Evolutionary conservation across 2,888 invertebrate genomes (phyloP), one percentile per base, ranked within the genome.

Genomic region (Diabrotica balteata): DNA sequence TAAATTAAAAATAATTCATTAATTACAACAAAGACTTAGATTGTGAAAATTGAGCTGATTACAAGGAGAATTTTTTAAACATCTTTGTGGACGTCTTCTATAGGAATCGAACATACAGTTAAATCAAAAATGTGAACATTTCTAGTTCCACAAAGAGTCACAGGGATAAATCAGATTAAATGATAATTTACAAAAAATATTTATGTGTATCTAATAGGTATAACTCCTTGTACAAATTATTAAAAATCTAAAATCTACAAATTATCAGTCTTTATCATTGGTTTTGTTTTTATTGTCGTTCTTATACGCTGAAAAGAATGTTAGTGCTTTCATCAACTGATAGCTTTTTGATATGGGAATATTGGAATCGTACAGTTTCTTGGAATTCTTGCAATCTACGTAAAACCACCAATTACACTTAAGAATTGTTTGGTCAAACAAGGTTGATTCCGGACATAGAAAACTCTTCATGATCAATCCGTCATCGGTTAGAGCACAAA

Each of bases 371-470:
- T 95, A 96, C 43, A 94, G 86, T 72, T 89, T 89, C 76, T 89
- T 90, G 32, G 94, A 93, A 64, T 90, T 88, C 82, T 93, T 92
- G 84, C 96, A 96, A 81, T 95, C 95, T 0, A 95, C 95, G 82
- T 95, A 95, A 86, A 95, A 94, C 94, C 94, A 95, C 95, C 95
- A 95, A 83, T 95, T 95, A 84, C 96, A 96, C 81, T 95, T 95
- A 7, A 96, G 87, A 72, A 96, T 93, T 32, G 94, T 93, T 83
- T 95, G 95, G 80, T 96, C 95, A 84, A 96, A 96, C 62, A 95
- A 87, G 0, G 96, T 96, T 45, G 93, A 95, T 82, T 95, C 94
- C 0, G 95, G 95, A 80, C 95, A 96, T 55, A 95, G 87, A 85
- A 96, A 96, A 58, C 95, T 95, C 83, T 95, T 95, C 90, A 94